Evolutionary conservation across 2,888 invertebrate genomes (phyloP), one percentile per base, ranked within the genome.

Genomic region (Adela reaumurella): DNA sequence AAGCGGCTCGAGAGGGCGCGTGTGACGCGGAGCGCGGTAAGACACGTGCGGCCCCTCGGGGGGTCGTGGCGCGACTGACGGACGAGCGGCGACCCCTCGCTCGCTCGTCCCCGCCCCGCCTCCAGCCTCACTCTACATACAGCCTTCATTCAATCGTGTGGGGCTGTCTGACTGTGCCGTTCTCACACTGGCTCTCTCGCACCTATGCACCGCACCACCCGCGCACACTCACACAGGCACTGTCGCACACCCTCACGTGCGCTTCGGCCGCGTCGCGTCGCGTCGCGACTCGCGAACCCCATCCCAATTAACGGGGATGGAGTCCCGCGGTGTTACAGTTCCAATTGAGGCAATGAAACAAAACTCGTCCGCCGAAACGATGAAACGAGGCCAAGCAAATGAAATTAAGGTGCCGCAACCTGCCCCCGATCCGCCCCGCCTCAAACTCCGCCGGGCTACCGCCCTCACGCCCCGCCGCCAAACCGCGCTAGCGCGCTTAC

Each of bases 61-160:
- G 76, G 76, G 70, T 67, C 62, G 67, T 63, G 64, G 64, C 71
- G 74, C 74, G 76, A 78, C 78, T 78, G 73, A 28, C 43, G 61
- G 60, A 56, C 59, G n/a, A n/a, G n/a, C n/a, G n/a, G n/a, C 57
- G 14, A 19, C 20, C 59, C 64, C 67, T 14, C 35, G 35, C 35
- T 14, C 35, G 24, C 35, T 8, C 35, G 24, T 14, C 35, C 14
- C 35, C 35, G 35, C 11, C 35, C 35, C 35, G 35, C 35, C 44
- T 11, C 35, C 43, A 14, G 43, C 43, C 8, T 16, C 63, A 59
- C 60, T 61, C 60, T 63, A 57, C n/a, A n/a, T n/a, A 56, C 64
- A 70, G 69, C 68, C 72, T 74, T 29, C 46, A 14, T 28, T 73
- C 73, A 70, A 72, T 68, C 70, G 69, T 63, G 63, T 50, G 35